Conservation (phyloP, 1,140 invertebrate genomes). For the Trichonephila inaurata region DNA sequence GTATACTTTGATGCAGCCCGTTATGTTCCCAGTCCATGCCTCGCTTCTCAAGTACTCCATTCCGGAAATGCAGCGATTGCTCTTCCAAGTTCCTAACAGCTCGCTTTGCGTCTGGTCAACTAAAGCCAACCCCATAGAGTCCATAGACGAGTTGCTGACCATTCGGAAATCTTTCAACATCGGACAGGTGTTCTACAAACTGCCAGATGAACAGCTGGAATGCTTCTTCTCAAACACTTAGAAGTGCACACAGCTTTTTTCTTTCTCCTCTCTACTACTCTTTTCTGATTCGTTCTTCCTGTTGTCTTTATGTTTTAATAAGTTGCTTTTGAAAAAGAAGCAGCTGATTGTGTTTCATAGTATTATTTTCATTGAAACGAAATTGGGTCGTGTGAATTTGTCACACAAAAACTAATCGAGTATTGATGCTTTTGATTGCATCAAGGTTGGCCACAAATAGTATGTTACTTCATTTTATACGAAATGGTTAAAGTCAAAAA, state of each 20-base stretch:
- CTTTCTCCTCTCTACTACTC: not conserved
- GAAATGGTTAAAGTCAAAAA: too few relatives aligned
- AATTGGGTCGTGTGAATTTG: not conserved
- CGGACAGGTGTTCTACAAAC: slow-evolving; percentile 78
- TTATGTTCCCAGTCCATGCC: slow-evolving; percentile 92
- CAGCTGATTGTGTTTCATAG: not conserved
- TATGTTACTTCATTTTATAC: too few relatives aligned
- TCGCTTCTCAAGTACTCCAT: slow-evolving; percentile 86
- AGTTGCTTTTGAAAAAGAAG: not conserved
- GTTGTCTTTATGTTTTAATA: not conserved
- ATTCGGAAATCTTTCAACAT: slow-evolving; percentile 77
- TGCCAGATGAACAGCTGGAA: slow-evolving; percentile 77
- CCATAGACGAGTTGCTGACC: slow-evolving; percentile 77
- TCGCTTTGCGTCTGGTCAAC: slow-evolving; percentile 77
- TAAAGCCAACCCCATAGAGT: slow-evolving; percentile 76
- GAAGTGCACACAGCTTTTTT: not conserved
- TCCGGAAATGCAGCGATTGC: slow-evolving; percentile 78
- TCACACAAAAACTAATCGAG: not conserved
- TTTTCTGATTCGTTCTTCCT: not conserved
- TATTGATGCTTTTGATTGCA: not conserved
- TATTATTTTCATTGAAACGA: slow-evolving; percentile 8
- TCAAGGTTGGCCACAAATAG: not conserved
- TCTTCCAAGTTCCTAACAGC: slow-evolving; percentile 79
- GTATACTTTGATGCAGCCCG: slow-evolving; percentile 84
- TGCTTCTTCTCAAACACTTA: slow-evolving; percentile 76